phyloP scores from a whole-genome alignment of 2,888 invertebrate genomes.

The Cistogaster globosa region DNA sequence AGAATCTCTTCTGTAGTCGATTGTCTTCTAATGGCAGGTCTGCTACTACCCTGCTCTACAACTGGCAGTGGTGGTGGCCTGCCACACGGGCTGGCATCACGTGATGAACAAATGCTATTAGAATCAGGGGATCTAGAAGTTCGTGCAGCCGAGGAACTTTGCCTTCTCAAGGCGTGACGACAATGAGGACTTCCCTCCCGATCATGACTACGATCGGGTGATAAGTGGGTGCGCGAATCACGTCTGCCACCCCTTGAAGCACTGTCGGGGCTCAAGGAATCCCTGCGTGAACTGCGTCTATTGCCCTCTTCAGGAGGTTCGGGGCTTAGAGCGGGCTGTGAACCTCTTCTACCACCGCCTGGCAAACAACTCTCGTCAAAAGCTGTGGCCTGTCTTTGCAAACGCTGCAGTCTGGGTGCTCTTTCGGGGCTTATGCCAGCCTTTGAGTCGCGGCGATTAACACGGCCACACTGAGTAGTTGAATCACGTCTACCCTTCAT shows the following conservation, averaged over 20 bases:
- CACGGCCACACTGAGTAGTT: conserved; percentile 91
- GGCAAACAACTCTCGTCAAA: conserved; percentile 93
- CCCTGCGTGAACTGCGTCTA: conserved; percentile 88
- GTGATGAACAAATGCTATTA: conserved; percentile 89
- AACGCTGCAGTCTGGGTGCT: conserved; percentile 86
- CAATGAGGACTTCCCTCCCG: conserved; percentile 90
- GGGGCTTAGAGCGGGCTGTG: conserved; percentile 92
- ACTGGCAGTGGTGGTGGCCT: conserved; percentile 84
- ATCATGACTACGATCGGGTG: conserved; percentile 91
- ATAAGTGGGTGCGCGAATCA: conserved; percentile 90
- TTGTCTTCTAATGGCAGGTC: conserved; percentile 92
- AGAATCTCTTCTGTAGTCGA: conserved; percentile 96
- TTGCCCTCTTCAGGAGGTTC: conserved; percentile 89
- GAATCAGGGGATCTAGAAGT: conserved; percentile 87
- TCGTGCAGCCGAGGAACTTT: conserved; percentile 90
- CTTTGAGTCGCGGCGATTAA: conserved; percentile 87
- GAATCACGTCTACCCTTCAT: conserved; percentile 89
- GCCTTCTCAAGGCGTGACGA: conserved; percentile 89
- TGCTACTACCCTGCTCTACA: conserved; percentile 84
- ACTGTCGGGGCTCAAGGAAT: conserved; percentile 95
- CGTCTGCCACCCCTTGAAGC: conserved; percentile 88
- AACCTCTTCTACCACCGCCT: conserved; percentile 89
- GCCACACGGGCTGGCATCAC: conserved; percentile 93
- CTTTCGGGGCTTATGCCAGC: conserved; percentile 87
- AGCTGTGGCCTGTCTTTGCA: conserved; percentile 94